Evolutionary conservation across 2,888 invertebrate genomes (phyloP).

Genomic region (Lysandra bellargus): DNA sequence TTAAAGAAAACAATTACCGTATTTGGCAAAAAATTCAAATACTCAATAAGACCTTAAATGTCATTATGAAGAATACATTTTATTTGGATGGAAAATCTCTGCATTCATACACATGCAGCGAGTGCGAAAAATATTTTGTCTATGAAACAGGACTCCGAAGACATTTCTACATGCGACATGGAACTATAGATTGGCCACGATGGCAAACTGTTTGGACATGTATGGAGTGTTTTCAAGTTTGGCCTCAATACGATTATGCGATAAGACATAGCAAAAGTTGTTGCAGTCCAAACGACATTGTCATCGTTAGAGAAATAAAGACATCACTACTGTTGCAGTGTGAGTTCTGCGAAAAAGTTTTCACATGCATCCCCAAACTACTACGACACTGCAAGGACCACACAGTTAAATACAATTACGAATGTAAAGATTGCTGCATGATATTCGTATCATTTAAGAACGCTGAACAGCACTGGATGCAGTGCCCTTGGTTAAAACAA

Average conservation of each 20-base stretch:
- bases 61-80: conserved; percentile 71
- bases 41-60: conserved; percentile 68
- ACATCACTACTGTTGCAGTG: conserved; percentile 71
- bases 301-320: conserved; percentile 67
- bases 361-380: conserved; percentile 69
- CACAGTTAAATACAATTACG: conserved; percentile 83
- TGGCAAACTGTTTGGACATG: conserved; percentile 78
- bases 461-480: conserved; percentile 69
- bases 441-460: conserved; percentile 62
- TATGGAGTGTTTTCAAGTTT: conserved; percentile 73
- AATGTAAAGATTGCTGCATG: conserved; percentile 78
- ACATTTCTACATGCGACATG: conserved; percentile 64
- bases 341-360: conserved; percentile 72
- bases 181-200: conserved; percentile 56
- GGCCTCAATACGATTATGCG: conserved; percentile 67
- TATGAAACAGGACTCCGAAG: conserved; percentile 71
- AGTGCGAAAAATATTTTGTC: conserved; percentile 73
- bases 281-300: conserved; percentile 54
- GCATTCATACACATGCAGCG: conserved; percentile 63
- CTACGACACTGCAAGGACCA: conserved; percentile 74
- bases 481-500: conserved; percentile 65
- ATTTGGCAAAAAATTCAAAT: conserved; percentile 76
- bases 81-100: conserved; percentile 58
- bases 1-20: conserved; percentile 71
- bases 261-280: conserved; percentile 62